phyloP scores from a whole-genome alignment of 2,113 vertebrate genomes.

The Vulpes lagopus region DNA sequence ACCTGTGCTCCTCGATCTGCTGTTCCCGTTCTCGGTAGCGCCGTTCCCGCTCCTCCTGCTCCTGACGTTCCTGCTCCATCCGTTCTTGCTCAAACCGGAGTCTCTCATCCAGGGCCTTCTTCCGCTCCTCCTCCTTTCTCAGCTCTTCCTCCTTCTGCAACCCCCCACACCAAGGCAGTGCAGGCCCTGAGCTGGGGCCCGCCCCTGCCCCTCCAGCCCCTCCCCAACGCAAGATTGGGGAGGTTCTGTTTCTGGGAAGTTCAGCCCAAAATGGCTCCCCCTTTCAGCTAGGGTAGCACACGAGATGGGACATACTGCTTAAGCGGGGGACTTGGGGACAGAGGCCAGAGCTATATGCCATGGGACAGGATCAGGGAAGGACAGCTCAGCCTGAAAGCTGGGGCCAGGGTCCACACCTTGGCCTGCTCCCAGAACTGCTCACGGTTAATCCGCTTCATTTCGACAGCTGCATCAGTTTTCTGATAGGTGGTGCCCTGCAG shows the following conservation, averaged over 20 bases:
- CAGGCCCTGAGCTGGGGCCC: neutral
- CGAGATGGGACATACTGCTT: neutral
- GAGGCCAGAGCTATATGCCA: neutral
- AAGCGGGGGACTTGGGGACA: neutral
- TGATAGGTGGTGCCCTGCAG: constrained; percentile 96
- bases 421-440: constrained; percentile 99
- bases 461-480: constrained; percentile 97
- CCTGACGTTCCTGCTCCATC: constrained; percentile 96
- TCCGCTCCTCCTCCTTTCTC: constrained; percentile 96
- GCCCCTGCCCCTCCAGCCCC: neutral
- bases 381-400: neutral
- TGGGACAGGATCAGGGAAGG: neutral
- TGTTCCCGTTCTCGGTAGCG: constrained; percentile 94
- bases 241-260: neutral
- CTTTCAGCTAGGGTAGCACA: neutral
- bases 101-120: constrained; percentile 94
- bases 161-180: neutral
- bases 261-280: neutral
- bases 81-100: constrained; percentile 96
- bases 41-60: constrained; percentile 96
- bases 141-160: constrained; percentile 96
- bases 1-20: constrained; percentile 98
- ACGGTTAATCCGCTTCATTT: constrained; percentile 98
- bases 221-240: neutral
- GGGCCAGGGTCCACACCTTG: constrained; percentile 89